Base-by-base conservation (phyloP, 2,888 invertebrate genomes). In the Xestia c-nigrum region DNA sequence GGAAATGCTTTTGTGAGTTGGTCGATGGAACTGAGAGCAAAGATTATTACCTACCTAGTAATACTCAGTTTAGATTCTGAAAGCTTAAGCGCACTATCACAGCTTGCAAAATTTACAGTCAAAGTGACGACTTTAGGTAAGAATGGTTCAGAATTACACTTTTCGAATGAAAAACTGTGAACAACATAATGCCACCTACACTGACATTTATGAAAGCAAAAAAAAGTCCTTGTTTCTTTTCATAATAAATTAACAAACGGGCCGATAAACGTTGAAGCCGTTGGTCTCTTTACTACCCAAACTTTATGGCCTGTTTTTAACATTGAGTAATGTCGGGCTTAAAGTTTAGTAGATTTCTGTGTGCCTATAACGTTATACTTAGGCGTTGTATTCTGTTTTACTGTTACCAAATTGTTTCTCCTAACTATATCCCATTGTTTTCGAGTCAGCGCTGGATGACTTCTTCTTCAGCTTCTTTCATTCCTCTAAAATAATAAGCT, bases 291-390 rank as follows among this genome's bases (percentile, higher is more conserved):
- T 38, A 63, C 52, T 16, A 38, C 38, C 16, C 4, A 71, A 76
- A 79, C 46, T 76, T 71, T 46, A 73, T 52, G 57, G 59, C 10
- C 74, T 66, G 65, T 38, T 38, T 66, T 46, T 38, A 73, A 80
- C 50, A 59, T 65, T 80, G 80, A 80, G 57, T 65, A 38, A 80
- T 57, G 38, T 38, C 38, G 16, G 50, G 24, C 43, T 57, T 21
- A 59, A 55, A 78, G 47, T 78, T 77, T 9, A 65, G 38, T 59
- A n/a, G 31, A 40, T 69, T 78, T 57, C 19, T 47, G 19, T 57
- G 9, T 10, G 4, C 31, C 31, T 31, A 31, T 31, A 31, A 31
- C 31, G 31, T 31, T 31, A 31, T 31, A 31, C 31, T 31, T 31
- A 31, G 31, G 31, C 31, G 31, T 31, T 61, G 38, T 38, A 9